These are phyloP conservation scores for Salmo trutta DNA, from an alignment of 2,797 vertebrate species.

Conservation along the genomic window DNA sequence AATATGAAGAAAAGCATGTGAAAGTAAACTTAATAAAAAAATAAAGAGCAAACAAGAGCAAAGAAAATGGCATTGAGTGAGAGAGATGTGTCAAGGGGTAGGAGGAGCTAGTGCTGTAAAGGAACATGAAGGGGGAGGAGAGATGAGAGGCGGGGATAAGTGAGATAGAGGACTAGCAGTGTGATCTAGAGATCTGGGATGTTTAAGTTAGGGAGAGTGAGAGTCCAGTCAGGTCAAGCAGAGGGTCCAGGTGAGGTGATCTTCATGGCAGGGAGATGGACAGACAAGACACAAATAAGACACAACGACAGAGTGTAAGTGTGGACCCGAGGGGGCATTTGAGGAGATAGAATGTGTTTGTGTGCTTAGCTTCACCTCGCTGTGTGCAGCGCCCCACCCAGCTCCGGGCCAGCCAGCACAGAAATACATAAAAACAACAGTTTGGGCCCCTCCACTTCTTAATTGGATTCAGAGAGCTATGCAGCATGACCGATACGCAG, in stretches of 20 bases:
- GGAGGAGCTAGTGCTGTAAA: constrained; percentile 11
- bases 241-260: constrained; percentile 1
- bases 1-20: neutral
- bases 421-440: constrained; percentile 66
- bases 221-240: neutral
- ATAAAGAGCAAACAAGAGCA: constrained; percentile 9
- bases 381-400: constrained; percentile 71
- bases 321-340: constrained; percentile 47
- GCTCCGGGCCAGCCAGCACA: constrained; percentile 63
- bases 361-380: constrained; percentile 67
- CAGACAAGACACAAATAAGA: constrained; percentile 7
- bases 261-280: constrained; percentile 8
- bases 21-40: neutral
- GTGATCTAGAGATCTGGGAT: neutral
- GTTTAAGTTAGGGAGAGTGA: neutral
- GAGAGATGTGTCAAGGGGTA: constrained; percentile 18
- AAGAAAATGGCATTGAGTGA: constrained; percentile 29
- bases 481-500: constrained; percentile 68
- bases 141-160: constrained; percentile 2
- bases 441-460: constrained; percentile 71
- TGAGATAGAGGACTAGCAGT: constrained; percentile 33
- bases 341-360: constrained; percentile 75
- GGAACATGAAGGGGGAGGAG: neutral
- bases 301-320: neutral
- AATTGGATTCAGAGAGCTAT: constrained; percentile 78